Conservation (phyloP, 2,113 vertebrate genomes). For the Channa maculata region DNA sequence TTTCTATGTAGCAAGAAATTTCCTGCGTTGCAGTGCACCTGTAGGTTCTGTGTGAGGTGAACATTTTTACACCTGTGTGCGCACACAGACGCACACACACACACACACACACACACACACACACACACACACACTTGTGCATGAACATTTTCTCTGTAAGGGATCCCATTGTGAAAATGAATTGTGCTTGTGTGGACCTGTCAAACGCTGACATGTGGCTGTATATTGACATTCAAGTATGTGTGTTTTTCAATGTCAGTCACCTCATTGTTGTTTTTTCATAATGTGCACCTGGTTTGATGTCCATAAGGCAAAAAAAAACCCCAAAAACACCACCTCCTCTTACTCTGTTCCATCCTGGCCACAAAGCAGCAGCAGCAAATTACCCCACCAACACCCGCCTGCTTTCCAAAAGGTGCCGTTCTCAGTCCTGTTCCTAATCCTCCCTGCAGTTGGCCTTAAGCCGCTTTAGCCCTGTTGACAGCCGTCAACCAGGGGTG, state of each 20-base stretch:
- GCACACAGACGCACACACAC: background rate
- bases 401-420: slow-evolving; percentile 28
- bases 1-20: slow-evolving; percentile 27
- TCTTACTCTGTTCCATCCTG: background rate
- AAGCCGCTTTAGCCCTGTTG: slow-evolving; percentile 55
- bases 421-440: slow-evolving; percentile 58
- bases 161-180: slow-evolving; percentile 23
- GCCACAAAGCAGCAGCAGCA: background rate
- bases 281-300: slow-evolving; percentile 43
- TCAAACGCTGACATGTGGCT: slow-evolving; percentile 12
- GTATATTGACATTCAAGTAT: slow-evolving; percentile 31
- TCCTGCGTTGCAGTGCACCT: slow-evolving; percentile 24
- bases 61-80: slow-evolving; percentile 6
- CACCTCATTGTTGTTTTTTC: slow-evolving; percentile 41
- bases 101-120: slow-evolving; percentile 7
- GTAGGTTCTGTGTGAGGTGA: slow-evolving; percentile 13
- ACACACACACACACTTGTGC: background rate
- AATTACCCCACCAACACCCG: background rate
- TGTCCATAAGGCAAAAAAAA: slow-evolving; percentile 34
- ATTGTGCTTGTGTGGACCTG: slow-evolving; percentile 11
- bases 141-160: slow-evolving; percentile 19
- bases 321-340: background rate
- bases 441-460: slow-evolving; percentile 65
- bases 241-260: slow-evolving; percentile 59
- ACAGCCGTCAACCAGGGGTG: slow-evolving; percentile 68